Base-by-base conservation (phyloP, 2,113 vertebrate genomes). In the Rallus limicola region DNA sequence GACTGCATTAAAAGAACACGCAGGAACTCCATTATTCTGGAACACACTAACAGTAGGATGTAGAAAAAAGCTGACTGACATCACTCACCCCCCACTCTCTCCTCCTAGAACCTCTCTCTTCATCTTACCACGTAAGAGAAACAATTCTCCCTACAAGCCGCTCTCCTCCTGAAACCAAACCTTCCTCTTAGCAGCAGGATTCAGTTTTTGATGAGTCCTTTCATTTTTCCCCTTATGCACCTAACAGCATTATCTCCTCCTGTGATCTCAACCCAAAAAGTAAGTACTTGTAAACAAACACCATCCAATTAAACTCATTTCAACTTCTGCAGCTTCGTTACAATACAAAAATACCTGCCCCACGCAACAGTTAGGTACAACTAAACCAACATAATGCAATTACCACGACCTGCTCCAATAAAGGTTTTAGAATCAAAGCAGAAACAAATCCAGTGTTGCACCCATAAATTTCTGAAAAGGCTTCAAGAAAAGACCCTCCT, bases 171-270 rank as follows among this genome's bases (percentile, higher is more conserved):
- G 65, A 86, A 94, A 79, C 56, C 5, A 1, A 94, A 46, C 59
- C 69, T 40, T 90, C 90, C 76, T 92, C 88, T 92, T 93, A 95
- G 72, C 90, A 82, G 81, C 76, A 94, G 33, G 16, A 65, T 52
- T 86, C 68, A 48, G 53, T 56, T 75, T 96, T 91, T 48, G 91
- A 95, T 82, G 86, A 91, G 81, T 91, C 81, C 58, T 87, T 95
- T 62, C 33, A 11, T 81, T 86, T 88, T 55, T 53, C 24, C 59
- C 81, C 44, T 60, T 18, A 62, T 89, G 74, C 84, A 92, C 75
- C 65, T 86, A 91, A 92, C 65, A 84, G 33, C 81, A 85, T 89
- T 78, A 84, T 84, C 87, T 60, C 40, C 78, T 78, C 48, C 68
- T 68, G 25, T 90, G 91, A 82, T 42, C 91, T 86, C 53, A 87